phyloP scores from a whole-genome alignment of 37 sponge, comb jelly and placozoan species.

The Crambe crambe region DNA sequence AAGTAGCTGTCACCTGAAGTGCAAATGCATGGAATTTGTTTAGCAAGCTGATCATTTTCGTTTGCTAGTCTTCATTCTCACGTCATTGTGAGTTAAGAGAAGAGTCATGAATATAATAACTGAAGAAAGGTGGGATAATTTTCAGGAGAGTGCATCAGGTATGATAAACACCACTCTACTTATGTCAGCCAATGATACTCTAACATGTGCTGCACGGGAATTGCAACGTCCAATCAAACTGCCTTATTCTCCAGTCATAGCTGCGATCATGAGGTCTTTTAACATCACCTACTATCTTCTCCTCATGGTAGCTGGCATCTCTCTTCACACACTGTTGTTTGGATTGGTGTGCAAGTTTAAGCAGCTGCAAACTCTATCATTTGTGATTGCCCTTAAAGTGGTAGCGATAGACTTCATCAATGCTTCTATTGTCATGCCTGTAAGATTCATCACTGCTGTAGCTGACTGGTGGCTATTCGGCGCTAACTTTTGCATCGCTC shows the following conservation, averaged over 20 bases:
- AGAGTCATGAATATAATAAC: no score
- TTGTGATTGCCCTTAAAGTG: background rate
- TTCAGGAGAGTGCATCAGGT: no score
- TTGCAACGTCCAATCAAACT: background rate
- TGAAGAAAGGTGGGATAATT: no score
- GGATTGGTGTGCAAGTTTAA: background rate
- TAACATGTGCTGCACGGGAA: background rate
- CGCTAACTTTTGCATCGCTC: background rate
- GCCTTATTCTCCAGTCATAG: background rate
- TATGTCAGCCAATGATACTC: background rate
- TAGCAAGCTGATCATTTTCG: no score
- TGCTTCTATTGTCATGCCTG: background rate
- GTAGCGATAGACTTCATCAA: background rate
- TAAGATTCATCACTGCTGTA: background rate
- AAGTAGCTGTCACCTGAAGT: no score
- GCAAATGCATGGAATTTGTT: no score
- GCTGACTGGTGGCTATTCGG: background rate
- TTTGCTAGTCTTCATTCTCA: no score
- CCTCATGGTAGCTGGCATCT: background rate
- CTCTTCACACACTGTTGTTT: background rate
- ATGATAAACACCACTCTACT: no score
- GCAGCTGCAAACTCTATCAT: background rate
- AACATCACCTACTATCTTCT: background rate
- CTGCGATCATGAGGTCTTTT: background rate
- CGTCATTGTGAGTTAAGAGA: no score